phyloP scores from a whole-genome alignment of 2,113 vertebrate species.

The Thermophis baileyi region DNA sequence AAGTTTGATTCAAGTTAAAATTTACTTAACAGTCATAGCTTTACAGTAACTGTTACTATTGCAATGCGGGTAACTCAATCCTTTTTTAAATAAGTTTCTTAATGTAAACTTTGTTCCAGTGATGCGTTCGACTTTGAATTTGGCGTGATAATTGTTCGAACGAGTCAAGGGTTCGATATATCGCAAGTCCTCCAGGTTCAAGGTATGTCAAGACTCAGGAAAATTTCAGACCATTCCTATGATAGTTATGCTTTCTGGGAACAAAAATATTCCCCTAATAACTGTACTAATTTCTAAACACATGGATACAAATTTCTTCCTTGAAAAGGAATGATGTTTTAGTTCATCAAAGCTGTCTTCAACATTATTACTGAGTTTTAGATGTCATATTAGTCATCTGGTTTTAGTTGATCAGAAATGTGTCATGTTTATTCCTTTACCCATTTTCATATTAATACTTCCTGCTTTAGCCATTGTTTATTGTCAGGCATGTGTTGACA shows the following conservation, averaged over 20 bases:
- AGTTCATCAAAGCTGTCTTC: conserved; percentile 32
- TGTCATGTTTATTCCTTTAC: background rate
- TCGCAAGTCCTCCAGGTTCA: conserved; percentile 86
- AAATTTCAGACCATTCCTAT: background rate
- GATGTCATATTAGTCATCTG: background rate
- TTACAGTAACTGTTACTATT: background rate
- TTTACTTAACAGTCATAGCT: background rate
- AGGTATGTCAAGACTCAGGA: conserved; percentile 72
- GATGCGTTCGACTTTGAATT: conserved; percentile 95
- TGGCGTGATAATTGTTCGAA: conserved; percentile 82
- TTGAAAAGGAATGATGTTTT: conserved; percentile 26
- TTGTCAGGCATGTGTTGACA: background rate
- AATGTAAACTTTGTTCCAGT: conserved; percentile 65
- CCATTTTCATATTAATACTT: background rate
- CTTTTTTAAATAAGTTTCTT: background rate
- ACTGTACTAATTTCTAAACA: background rate
- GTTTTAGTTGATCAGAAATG: background rate
- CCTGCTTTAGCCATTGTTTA: background rate
- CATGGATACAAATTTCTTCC: background rate
- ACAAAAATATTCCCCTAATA: background rate
- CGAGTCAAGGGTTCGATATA: conserved; percentile 90
- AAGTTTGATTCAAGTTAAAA: background rate
- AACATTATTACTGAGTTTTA: background rate
- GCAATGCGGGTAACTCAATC: background rate
- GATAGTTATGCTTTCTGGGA: background rate